phyloP scores from a whole-genome alignment of 1,140 invertebrate species.

The Lepidurus apus region DNA sequence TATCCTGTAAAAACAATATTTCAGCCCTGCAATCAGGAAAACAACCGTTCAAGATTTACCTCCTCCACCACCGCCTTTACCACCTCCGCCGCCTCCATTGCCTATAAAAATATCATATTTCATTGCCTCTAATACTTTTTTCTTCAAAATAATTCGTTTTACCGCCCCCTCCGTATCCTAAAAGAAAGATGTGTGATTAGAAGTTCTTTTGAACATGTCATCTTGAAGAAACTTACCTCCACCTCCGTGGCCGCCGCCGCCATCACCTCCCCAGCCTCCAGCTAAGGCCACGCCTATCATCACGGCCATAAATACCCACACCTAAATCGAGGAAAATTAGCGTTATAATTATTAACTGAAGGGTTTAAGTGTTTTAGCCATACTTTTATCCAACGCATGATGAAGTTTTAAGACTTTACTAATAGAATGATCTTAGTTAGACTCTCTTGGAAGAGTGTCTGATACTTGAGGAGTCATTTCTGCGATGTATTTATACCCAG shows the following conservation, averaged over 20 bases:
- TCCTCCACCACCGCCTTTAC: conserved; percentile 5
- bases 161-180: neutral
- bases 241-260: neutral
- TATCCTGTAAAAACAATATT: neutral
- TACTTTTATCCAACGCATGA: conserved; percentile 14
- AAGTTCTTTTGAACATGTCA: no score
- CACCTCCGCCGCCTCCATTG: neutral
- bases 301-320: neutral
- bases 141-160: no score
- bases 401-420: neutral
- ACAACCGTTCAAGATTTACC: neutral
- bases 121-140: no score
- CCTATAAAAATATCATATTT: neutral
- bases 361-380: neutral
- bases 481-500: conserved; percentile 19
- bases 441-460: conserved; percentile 1
- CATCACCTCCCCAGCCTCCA: neutral
- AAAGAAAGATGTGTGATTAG: neutral
- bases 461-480: conserved; percentile 1
- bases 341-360: neutral
- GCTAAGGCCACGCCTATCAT: neutral
- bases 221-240: neutral
- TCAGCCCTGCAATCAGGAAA: neutral
- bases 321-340: neutral
- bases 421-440: neutral